Evolutionary conservation across 2,113 vertebrate genomes (phyloP), one percentile per base, ranked within the genome.

Genomic region (Entomyzon cyanotis): DNA sequence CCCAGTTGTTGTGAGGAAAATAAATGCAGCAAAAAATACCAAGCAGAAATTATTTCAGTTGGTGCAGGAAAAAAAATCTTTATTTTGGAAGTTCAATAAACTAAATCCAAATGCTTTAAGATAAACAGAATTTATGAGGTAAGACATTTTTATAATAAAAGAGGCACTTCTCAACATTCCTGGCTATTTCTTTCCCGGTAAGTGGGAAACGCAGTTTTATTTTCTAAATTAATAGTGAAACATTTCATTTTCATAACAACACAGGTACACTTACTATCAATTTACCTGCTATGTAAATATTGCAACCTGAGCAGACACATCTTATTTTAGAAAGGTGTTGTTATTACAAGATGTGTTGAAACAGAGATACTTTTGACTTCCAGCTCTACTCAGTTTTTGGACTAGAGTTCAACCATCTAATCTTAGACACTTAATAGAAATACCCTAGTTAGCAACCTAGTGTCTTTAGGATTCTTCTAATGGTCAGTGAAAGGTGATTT

Each of bases 1-100:
- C 37, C 67, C 53, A 91, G 47, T 50, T 84, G 47, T 78, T 94
- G 23, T 91, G 74, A 81, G 46, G 22, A 88, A 90, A 97, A 94
- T 69, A 93, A 94, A 87, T 56, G n/a, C 60, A 86, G 31, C 15
- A 82, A 94, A 93, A 90, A 89, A 42, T 47, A 60, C 5, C 9
- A 67, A 68, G 19, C 22, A 92, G 79, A 96, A 90, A 71, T 93
- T 91, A 90, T 68, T 93, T 92, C 59, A 70, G n/a, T 75, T 50
- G 77, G 19, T 41, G 56, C 4, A 95, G 41, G 52, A 59, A 87
- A 88, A 79, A 84, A n/a, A 68, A 27, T 82, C 39, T 85, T 96
- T 74, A 60, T 93, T 91, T 73, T 35, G 10, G 17, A 94, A 80
- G 12, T 88, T 95, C 39, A 91, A 86, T 89, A 92, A 88, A 46